These are phyloP conservation scores for Tenthredo distinguenda DNA, from an alignment of 2,888 invertebrate species.

Conservation along the genomic window DNA sequence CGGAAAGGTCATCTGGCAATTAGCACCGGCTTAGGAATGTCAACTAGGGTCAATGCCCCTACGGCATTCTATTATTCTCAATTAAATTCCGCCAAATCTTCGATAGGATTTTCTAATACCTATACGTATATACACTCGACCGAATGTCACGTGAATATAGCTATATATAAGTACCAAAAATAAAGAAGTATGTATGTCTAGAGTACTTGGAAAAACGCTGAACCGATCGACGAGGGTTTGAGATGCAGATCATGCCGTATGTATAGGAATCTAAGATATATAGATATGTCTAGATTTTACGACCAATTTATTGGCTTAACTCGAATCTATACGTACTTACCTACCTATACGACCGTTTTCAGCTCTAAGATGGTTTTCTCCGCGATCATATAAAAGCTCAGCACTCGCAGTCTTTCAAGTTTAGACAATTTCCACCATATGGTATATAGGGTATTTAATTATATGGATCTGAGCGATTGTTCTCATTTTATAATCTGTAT, in stretches of 20 bases:
- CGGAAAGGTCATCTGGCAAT: slow-evolving; percentile 32
- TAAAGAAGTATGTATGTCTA: not conserved
- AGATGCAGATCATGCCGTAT: not conserved
- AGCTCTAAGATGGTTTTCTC: slow-evolving; percentile 20
- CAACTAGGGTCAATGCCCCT: slow-evolving; percentile 2
- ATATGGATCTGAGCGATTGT: not conserved
- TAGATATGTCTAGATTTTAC: slow-evolving; percentile 13
- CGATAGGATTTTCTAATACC: not conserved
- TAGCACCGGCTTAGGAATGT: slow-evolving; percentile 15
- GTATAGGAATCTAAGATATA: not conserved
- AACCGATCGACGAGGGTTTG: not conserved
- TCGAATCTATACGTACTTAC: slow-evolving; percentile 1
- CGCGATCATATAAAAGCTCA: not conserved
- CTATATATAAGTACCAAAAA: not conserved
- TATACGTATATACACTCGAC: not conserved
- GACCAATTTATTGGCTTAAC: slow-evolving; percentile 35
- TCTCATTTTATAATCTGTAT: not conserved
- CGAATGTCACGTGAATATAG: not conserved
- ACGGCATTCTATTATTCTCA: not conserved
- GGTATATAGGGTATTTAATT: not conserved
- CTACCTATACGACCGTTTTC: slow-evolving; percentile 4
- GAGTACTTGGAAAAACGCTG: not conserved
- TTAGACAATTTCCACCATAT: slow-evolving; percentile 5
- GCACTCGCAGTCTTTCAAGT: slow-evolving; percentile 11
- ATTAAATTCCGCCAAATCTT: not conserved